phyloP scores from a whole-genome alignment of 2,797 vertebrate genomes.

The Labroides dimidiatus region DNA sequence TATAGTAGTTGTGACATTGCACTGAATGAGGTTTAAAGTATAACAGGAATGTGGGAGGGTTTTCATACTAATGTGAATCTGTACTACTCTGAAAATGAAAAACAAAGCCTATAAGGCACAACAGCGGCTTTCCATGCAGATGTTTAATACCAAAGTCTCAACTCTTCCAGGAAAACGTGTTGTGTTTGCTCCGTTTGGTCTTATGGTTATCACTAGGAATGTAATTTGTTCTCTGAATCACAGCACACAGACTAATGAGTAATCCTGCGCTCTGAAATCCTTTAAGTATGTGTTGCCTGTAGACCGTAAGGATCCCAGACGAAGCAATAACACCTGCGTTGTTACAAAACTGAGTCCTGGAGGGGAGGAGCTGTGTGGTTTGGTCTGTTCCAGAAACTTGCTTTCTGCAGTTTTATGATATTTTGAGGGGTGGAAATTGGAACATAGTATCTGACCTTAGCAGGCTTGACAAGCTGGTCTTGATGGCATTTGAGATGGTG shows the following conservation, averaged over 20 bases:
- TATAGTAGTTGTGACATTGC: not conserved
- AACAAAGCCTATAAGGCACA: not conserved
- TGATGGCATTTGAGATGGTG: conserved; percentile 29
- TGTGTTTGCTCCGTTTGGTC: conserved; percentile 32
- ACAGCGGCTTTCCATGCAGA: conserved; percentile 7
- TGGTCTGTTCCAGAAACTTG: conserved; percentile 39
- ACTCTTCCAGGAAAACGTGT: conserved; percentile 29
- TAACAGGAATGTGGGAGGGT: not conserved
- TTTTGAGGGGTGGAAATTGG: conserved; percentile 30
- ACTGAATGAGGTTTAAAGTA: not conserved
- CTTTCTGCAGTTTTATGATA: conserved; percentile 33
- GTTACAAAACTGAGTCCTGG: conserved; percentile 23
- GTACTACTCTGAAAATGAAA: conserved; percentile 1
- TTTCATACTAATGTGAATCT: not conserved
- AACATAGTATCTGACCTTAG: conserved; percentile 44
- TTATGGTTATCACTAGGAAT: conserved; percentile 52
- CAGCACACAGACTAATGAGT: conserved; percentile 64
- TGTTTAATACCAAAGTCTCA: conserved; percentile 16
- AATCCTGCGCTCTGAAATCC: conserved; percentile 64
- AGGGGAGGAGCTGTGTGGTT: conserved; percentile 42
- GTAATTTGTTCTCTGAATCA: conserved; percentile 61
- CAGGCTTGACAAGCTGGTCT: conserved; percentile 29
- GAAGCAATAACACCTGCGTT: conserved; percentile 52
- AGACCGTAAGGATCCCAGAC: conserved; percentile 48
- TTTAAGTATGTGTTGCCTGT: conserved; percentile 66